Evolutionary conservation across 2,888 invertebrate species (phyloP).

Genomic region (Xanthia icteritia): DNA sequence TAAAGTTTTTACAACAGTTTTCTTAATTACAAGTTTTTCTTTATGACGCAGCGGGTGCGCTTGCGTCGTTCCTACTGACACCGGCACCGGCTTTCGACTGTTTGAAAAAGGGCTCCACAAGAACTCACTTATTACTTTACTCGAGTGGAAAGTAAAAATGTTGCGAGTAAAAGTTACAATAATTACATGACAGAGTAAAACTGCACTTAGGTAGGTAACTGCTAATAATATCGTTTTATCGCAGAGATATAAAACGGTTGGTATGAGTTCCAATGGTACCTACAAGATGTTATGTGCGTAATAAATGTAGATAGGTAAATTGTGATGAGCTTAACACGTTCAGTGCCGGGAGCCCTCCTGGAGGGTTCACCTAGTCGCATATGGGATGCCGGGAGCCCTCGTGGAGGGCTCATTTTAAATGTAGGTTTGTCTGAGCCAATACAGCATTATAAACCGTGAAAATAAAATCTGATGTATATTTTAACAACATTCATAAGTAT

Average conservation of each 20-base stretch:
- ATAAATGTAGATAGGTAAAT: not conserved
- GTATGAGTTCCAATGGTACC: conserved; percentile 11
- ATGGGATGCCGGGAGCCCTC: no score
- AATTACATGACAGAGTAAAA: conserved; percentile 70
- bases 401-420: no score
- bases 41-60: conserved; percentile 61
- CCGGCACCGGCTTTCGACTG: conserved; percentile 77
- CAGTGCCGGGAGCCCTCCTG: no score
- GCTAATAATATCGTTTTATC: conserved; percentile 25
- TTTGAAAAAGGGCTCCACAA: conserved; percentile 82
- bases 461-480: no score
- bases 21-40: conserved; percentile 65
- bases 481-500: no score
- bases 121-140: conserved; percentile 68
- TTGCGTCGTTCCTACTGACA: conserved; percentile 61
- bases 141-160: conserved; percentile 82
- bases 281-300: conserved; percentile 9
- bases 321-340: conserved; percentile 1
- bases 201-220: conserved; percentile 47
- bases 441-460: no score
- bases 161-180: conserved; percentile 77
- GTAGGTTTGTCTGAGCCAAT: no score
- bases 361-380: no score
- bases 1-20: conserved; percentile 24
- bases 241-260: conserved; percentile 3